Percentiles rank a stretch among this genome's conserved stretches.
Evolutionary conservation across 1,140 invertebrate genomes (phyloP).

Genomic region (Hylyphantes graminicola): DNA sequence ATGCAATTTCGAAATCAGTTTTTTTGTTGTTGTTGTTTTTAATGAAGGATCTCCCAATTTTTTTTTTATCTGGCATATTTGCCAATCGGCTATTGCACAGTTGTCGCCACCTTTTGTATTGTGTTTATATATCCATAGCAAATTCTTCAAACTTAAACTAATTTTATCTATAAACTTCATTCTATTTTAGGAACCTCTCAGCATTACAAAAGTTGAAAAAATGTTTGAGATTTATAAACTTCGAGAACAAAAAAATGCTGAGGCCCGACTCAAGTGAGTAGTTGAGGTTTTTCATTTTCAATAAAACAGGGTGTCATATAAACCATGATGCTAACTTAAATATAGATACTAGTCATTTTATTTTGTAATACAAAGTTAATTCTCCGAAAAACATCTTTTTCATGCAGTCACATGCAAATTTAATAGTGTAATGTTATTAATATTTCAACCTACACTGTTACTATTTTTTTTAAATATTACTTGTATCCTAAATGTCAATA

Average conservation of each 20-base stretch:
- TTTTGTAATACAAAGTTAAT: background rate
- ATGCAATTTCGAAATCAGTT: background rate
- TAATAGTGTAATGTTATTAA: background rate
- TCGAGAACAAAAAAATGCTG: constrained; percentile 77
- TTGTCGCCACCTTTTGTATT: background rate
- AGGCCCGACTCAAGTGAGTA: constrained; percentile 75
- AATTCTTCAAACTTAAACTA: background rate
- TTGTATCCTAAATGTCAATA: too few relatives aligned
- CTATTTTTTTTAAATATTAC: too few relatives aligned
- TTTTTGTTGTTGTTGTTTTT: background rate
- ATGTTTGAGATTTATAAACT: constrained; percentile 80
- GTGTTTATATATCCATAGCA: background rate
- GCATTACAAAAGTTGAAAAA: constrained; percentile 73
- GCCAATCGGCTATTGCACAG: background rate
- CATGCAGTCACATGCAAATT: background rate
- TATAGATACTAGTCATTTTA: background rate
- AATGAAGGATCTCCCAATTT: background rate
- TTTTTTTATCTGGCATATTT: background rate
- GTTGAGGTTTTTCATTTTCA: background rate
- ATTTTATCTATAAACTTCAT: background rate
- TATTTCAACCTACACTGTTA: background rate
- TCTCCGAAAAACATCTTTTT: background rate
- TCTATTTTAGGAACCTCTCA: constrained; percentile 66
- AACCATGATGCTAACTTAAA: background rate
- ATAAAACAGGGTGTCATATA: background rate